phyloP scores from a whole-genome alignment of 1,140 invertebrate species.

The Dreissena polymorpha region DNA sequence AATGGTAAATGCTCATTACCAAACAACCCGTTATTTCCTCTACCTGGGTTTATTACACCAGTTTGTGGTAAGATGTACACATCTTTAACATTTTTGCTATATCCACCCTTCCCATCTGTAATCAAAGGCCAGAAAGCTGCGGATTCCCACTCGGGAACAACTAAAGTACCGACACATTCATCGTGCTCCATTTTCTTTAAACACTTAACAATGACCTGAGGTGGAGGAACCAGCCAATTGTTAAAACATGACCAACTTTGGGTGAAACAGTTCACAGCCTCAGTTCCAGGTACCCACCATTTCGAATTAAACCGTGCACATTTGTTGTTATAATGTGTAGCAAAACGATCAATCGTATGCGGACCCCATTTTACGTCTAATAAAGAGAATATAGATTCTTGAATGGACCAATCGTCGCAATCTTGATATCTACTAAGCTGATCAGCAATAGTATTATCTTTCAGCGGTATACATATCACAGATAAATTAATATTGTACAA shows the following conservation, averaged over 20 bases:
- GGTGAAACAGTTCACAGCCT: conserved; percentile 33
- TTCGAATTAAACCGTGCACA: conserved; percentile 47
- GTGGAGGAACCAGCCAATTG: conserved; percentile 59
- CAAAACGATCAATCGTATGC: conserved; percentile 50
- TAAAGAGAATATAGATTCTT: conserved; percentile 9
- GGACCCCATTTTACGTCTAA: conserved; percentile 47
- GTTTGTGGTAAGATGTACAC: not conserved
- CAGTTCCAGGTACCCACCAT: conserved; percentile 48
- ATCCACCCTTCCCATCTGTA: not conserved
- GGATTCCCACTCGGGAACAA: conserved; percentile 42
- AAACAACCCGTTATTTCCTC: conserved; percentile 39
- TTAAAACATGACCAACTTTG: conserved; percentile 35
- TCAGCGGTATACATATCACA: conserved; percentile 2
- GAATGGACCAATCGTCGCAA: conserved; percentile 51
- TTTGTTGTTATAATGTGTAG: conserved; percentile 47
- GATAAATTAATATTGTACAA: conserved; percentile 14
- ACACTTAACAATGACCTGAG: conserved; percentile 21
- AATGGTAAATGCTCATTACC: not conserved
- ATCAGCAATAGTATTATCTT: conserved; percentile 22
- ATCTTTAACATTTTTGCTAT: not conserved
- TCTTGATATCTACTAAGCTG: conserved; percentile 37
- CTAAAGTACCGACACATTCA: conserved; percentile 7
- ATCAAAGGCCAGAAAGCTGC: conserved; percentile 41
- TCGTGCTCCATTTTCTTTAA: conserved; percentile 42
- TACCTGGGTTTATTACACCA: not conserved